phyloP scores from a whole-genome alignment of 1,140 invertebrate species.

The Solen grandis region DNA sequence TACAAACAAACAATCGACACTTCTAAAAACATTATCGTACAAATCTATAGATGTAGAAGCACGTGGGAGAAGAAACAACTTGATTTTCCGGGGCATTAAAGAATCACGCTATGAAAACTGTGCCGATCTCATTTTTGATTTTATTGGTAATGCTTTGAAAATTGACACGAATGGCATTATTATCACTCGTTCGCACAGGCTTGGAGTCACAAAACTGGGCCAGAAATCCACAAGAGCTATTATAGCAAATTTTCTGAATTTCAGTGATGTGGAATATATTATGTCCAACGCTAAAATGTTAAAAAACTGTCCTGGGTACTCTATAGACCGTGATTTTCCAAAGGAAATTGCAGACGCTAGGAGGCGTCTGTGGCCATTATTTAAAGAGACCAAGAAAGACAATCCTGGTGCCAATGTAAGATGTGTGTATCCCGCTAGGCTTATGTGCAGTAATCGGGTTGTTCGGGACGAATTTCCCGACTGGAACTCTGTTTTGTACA shows the following conservation, averaged over 20 bases:
- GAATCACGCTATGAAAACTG: constrained; percentile 9
- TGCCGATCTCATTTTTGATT: not conserved
- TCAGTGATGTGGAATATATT: no score
- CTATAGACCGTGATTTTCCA: no score
- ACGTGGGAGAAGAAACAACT: not conserved
- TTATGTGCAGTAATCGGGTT: no score
- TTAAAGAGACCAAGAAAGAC: not conserved
- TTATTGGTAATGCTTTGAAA: not conserved
- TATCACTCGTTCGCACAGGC: not conserved
- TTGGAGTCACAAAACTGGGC: not conserved
- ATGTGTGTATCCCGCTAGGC: no score
- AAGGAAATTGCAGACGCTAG: no score
- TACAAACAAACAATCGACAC: not conserved
- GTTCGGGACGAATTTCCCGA: no score
- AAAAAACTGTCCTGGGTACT: no score
- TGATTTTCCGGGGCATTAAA: not conserved
- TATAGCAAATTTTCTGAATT: no score
- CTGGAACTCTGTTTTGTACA: no score
- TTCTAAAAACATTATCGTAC: constrained; percentile 11
- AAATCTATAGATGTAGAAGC: constrained; percentile 20
- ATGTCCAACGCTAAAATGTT: no score
- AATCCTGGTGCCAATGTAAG: no score
- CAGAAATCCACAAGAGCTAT: not conserved
- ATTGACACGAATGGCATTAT: not conserved
- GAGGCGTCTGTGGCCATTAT: not conserved